Conservation (phyloP, 2,797 vertebrate species). For the Xiphorhynchus erythropygius region DNA sequence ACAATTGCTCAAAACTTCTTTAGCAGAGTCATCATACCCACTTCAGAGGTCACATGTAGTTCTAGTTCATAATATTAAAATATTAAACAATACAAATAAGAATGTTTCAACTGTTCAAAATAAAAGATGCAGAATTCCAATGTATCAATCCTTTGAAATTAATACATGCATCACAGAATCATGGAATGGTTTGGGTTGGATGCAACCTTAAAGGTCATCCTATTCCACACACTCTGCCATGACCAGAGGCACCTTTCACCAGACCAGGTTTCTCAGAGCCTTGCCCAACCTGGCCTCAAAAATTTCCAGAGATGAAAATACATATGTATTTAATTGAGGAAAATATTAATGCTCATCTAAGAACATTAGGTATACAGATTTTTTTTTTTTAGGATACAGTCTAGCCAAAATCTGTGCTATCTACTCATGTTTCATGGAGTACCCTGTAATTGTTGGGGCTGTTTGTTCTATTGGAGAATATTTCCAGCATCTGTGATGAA, state of each 20-base stretch:
- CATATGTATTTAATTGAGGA: fast-evolving
- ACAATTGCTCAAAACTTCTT: background rate
- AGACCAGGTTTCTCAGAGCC: background rate
- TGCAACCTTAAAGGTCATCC: background rate
- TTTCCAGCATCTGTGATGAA: background rate
- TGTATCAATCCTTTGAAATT: background rate
- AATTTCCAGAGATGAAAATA: background rate
- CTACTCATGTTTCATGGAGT: background rate
- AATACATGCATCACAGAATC: background rate
- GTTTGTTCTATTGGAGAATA: background rate
- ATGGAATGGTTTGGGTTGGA: background rate
- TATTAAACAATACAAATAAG: background rate
- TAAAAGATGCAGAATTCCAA: background rate
- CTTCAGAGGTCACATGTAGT: background rate
- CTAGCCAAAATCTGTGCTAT: background rate
- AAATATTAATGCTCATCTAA: background rate
- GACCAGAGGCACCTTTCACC: background rate
- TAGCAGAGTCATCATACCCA: background rate
- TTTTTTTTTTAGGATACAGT: background rate
- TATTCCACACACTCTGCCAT: fast-evolving
- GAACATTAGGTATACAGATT: background rate
- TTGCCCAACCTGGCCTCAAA: background rate
- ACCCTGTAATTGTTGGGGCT: background rate
- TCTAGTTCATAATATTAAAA: background rate
- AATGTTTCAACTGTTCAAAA: background rate